phyloP scores from a whole-genome alignment of 2,113 vertebrate genomes.

The Oostethus manadensis region DNA sequence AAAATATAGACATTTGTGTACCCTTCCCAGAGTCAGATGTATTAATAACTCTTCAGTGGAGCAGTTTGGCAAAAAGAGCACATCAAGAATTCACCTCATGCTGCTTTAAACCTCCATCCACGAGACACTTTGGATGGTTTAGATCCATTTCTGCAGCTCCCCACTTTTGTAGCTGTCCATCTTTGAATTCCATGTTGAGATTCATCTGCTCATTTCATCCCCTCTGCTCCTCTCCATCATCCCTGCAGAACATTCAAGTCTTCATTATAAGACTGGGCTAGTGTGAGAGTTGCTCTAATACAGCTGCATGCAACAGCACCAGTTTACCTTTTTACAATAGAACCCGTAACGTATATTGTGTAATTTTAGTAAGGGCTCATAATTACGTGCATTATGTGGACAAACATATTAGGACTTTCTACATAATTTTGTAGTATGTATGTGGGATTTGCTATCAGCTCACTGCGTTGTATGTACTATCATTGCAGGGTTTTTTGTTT shows the following conservation, averaged over 20 bases:
- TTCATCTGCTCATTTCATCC: constrained; percentile 33
- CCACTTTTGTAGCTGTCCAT: constrained; percentile 32
- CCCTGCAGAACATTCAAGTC: constrained; percentile 37
- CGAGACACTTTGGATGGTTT: constrained; percentile 22
- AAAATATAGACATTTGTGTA: constrained; percentile 20
- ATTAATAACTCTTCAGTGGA: constrained; percentile 8
- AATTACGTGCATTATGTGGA: too few species aligned
- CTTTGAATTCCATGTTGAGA: constrained; percentile 31
- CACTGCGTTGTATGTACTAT: too few species aligned
- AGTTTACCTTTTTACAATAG: too few species aligned
- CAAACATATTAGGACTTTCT: too few species aligned
- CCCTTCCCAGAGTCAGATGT: constrained; percentile 27
- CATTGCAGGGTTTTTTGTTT: too few species aligned
- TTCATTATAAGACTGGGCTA: constrained; percentile 37
- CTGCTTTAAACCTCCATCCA: constrained; percentile 4
- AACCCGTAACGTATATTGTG: too few species aligned
- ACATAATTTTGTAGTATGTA: too few species aligned
- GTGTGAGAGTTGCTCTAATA: constrained; percentile 28
- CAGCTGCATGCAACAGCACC: not conserved
- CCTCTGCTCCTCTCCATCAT: constrained; percentile 21
- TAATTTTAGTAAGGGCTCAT: too few species aligned
- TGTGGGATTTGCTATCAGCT: too few species aligned
- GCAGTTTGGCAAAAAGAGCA: constrained; percentile 16
- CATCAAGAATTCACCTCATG: constrained; percentile 21
- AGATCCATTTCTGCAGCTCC: constrained; percentile 27